Evolutionary conservation across 2,888 invertebrate genomes (phyloP).

Genomic region (Drosophila neotestacea): DNA sequence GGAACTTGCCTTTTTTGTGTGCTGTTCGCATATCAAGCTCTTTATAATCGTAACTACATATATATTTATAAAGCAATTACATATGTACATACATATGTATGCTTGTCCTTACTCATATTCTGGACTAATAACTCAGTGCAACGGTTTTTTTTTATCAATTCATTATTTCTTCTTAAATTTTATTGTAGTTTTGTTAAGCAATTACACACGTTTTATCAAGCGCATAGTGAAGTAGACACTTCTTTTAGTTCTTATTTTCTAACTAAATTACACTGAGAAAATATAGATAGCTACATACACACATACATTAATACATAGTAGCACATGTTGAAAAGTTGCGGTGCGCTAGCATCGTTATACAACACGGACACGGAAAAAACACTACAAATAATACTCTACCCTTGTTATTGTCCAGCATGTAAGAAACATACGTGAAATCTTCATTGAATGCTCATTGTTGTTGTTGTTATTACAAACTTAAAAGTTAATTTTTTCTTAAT

Average conservation of each 20-base stretch:
- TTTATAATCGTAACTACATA: constrained; percentile 36
- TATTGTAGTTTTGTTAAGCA: constrained; percentile 39
- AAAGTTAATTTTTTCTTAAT: too few species aligned
- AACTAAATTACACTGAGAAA: constrained; percentile 71
- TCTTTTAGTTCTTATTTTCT: constrained; percentile 29
- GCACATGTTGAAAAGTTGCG: constrained; percentile 13
- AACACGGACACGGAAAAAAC: constrained; percentile 27
- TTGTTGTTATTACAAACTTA: constrained; percentile 38
- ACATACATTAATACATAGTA: constrained; percentile 19
- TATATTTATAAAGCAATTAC: constrained; percentile 11
- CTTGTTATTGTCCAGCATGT: constrained; percentile 38
- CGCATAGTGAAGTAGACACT: constrained; percentile 27
- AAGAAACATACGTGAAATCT: not conserved
- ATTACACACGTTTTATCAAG: constrained; percentile 24
- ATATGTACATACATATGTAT: not conserved
- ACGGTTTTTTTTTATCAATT: constrained; percentile 7
- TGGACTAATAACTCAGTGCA: constrained; percentile 37
- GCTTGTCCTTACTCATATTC: not conserved
- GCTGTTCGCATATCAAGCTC: constrained; percentile 49
- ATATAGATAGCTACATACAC: constrained; percentile 18
- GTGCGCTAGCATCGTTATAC: constrained; percentile 47
- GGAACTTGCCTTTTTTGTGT: constrained; percentile 59
- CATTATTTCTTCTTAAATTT: constrained; percentile 16
- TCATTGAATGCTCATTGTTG: constrained; percentile 56
- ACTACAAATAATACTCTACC: constrained; percentile 1